Base-by-base conservation (phyloP, 2,888 invertebrate genomes). In the Junonia oenone region DNA sequence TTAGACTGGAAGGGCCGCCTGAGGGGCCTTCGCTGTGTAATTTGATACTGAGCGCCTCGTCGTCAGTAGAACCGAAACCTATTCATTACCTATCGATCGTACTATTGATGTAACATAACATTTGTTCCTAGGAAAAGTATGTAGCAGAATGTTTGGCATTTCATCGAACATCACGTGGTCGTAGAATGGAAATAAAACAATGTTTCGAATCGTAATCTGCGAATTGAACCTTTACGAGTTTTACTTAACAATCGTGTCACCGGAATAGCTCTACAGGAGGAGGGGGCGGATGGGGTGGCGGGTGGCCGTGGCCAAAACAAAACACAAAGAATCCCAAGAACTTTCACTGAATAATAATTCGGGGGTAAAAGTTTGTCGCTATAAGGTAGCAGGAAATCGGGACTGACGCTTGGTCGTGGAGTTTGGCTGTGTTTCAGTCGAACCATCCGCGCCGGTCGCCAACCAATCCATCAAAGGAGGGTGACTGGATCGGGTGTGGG, bases 381-480 rank as follows among this genome's bases (percentile, higher is more conserved):
- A 69, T 68, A 73, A 77, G 75, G 72, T 68, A 77, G 71, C 73
- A 74, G 81, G 83, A 83, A 83, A 87, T 83, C 79, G 83, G 78
- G 80, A 81, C 83, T 81, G 82, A 83, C 78, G 77, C 78, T 73
- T 75, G 73, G 75, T 76, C 73, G 75, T 73, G 60, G 75, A 81
- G 84, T 84, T 83, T 75, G 78, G 76, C 76, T 72, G 81, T 81
- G 82, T 81, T 85, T 83, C 76, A 81, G 79, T 80, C 78, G 84
- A 86, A 83, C 64, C 83, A 86, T 85, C 83, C 87, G 78, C 80
- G 78, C 79, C 82, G 83, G 84, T 87, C 87, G 86, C 84, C 83
- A 81, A 84, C 89, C 89, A 89, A 90, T 90, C 90, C 90, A 90
- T 90, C 90, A 90, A 88, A 88, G 88, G 84, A 81, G 87, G 88